Evolutionary conservation across 2,888 invertebrate species (phyloP), one percentile per base, ranked within the genome.

Genomic region (Coenonympha arcania): DNA sequence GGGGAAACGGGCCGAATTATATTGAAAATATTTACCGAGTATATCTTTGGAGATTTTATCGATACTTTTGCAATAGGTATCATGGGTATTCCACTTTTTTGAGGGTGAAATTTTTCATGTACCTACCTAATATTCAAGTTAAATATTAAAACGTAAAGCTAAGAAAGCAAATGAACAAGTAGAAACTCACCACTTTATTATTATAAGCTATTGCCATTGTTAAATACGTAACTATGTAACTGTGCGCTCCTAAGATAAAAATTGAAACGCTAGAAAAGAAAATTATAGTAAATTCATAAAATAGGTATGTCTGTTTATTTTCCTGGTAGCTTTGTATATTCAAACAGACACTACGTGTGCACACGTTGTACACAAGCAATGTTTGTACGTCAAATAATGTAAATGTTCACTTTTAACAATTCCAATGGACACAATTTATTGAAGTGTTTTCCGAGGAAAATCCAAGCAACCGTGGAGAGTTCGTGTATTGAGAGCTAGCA

Each of bases 381-480:
- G 50, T 54, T 54, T 43, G 34, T 20, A 24, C 46, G 34, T 36
- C 34, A 54, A 54, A 53, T 46, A 50, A 43, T 49, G 22, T 44
- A 43, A 47, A 50, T 39, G 36, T 30, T 33, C 31, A 28, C 42
- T 46, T 50, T 33, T 28, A 37, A 50, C 47, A 34, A 44, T 16
- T 34, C 33, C 22, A 44, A 44, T 34, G 44, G 44, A 44, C 44
- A 34, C 22, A 34, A 34, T 34, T 13, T 19, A 43, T 39, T 39
- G 22, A 34, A 16, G 16, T 24, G 33, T 44, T 44, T 44, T 19
- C 20, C 39, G 22, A 40, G 24, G 40, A 33, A 33, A 33, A 18
- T 31, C 31, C 16, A 16, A 22, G 31, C 36, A 19, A 28, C 37
- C 24, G 45, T n/a, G 9, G n/a, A 20, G 16, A 44, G 34, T 34